These are phyloP conservation scores for Allobates femoralis DNA, from an alignment of 2,797 vertebrate genomes.

Conservation along the genomic window DNA sequence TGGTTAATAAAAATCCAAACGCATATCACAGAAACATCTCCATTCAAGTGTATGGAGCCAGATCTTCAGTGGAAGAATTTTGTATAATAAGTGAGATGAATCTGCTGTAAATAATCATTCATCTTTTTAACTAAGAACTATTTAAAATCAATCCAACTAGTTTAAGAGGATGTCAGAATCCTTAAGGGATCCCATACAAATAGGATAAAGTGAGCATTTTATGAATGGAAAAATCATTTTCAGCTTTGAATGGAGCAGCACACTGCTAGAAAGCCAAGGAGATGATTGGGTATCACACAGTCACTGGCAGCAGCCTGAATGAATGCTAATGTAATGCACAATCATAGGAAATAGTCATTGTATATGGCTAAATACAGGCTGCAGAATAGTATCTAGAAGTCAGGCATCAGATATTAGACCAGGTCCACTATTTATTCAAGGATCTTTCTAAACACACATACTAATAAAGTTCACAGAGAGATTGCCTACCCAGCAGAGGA, in stretches of 20 bases:
- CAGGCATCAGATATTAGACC: too few relatives aligned
- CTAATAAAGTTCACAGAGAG: too few relatives aligned
- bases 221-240: background rate
- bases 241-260: background rate
- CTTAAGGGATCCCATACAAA: background rate
- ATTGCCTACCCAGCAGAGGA: background rate
- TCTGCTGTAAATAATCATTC: too few relatives aligned
- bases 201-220: background rate
- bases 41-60: background rate
- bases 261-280: background rate
- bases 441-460: too few relatives aligned
- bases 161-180: background rate
- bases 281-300: background rate
- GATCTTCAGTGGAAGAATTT: background rate
- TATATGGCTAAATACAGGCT: too few relatives aligned
- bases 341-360: background rate
- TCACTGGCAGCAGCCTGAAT: background rate
- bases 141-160: too few relatives aligned
- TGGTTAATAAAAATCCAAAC: background rate
- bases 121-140: too few relatives aligned
- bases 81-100: background rate
- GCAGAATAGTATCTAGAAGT: too few relatives aligned
- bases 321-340: background rate
- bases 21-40: background rate
- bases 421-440: too few relatives aligned